These are phyloP conservation scores for Aphaenogaster rudis DNA, from an alignment of 1,140 invertebrate species.

Conservation along the genomic window DNA sequence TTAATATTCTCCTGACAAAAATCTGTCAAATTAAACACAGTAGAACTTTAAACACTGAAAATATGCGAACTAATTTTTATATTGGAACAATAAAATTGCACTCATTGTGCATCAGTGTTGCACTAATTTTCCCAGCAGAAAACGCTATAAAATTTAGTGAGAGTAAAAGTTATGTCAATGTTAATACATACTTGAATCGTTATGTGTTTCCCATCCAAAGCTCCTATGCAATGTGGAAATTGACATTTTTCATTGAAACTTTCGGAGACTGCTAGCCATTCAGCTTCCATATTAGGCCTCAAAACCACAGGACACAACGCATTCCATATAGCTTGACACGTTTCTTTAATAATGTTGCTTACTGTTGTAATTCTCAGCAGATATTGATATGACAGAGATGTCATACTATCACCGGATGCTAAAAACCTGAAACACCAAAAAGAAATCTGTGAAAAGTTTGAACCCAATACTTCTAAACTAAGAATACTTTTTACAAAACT, in stretches of 20 bases:
- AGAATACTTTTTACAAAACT: slow-evolving; percentile 17
- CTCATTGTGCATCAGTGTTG: too few relatives aligned
- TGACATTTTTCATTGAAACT: slow-evolving; percentile 16
- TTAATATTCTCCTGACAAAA: too few relatives aligned
- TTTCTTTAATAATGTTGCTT: slow-evolving; percentile 11
- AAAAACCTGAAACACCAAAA: background rate
- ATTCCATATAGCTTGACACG: slow-evolving; percentile 1
- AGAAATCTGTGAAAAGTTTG: slow-evolving; percentile 2
- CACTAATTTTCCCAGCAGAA: too few relatives aligned
- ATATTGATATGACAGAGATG: slow-evolving; percentile 25
- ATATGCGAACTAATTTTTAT: too few relatives aligned
- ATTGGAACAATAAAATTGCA: too few relatives aligned
- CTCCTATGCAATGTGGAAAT: slow-evolving; percentile 6
- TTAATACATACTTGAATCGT: slow-evolving; percentile 2
- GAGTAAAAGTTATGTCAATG: slow-evolving; percentile 1
- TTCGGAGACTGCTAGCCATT: background rate
- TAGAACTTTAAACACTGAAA: too few relatives aligned
- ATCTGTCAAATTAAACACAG: too few relatives aligned
- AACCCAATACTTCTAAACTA: slow-evolving; percentile 17
- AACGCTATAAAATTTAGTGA: background rate
- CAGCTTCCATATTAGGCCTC: background rate
- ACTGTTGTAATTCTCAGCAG: slow-evolving; percentile 6
- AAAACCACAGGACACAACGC: background rate
- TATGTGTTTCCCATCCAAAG: slow-evolving; percentile 9
- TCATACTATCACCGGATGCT: slow-evolving; percentile 24